Base-by-base conservation (phyloP, 1,140 invertebrate genomes). In the Acromyrmex heyeri region DNA sequence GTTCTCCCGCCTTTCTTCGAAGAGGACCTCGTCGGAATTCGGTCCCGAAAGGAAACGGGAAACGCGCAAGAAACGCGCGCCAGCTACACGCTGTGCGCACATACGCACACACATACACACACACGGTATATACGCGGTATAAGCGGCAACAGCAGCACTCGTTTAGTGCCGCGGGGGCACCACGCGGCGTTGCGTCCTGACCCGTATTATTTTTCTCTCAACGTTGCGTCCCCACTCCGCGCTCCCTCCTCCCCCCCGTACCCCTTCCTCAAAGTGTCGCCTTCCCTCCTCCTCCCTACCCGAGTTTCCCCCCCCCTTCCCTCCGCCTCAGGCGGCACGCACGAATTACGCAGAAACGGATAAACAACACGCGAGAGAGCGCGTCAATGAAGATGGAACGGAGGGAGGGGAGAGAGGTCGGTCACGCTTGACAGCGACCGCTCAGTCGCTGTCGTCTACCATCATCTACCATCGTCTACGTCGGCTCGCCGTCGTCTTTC, bases 341-440 rank as follows among this genome's bases (percentile, higher is more conserved):
- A 83, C 62, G 57, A 82, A 79, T 88, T 86, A 79, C 76, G 73
- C 78, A 75, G 59, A 90, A 76, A 59, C 77, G 53, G 65, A 86
- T 83, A 85, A 70, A 85, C 62, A 70, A 81, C 62, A 82, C 79
- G 73, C 73, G 85, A 55, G 72, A 91, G 87, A 89, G 73, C 85
- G 81, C 87, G 85, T 78, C 79, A 88, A 90, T 81, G 87, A 82
- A 76, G 57, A 87, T n/a, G 64, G 30, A 57, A 18, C 44, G 53
- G 59, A 7, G 34, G 61, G 59, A 65, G 79, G 62, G 34, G 50
- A 16, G 38, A 16, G 65, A 69, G 38, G 44, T 21, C 24, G 62
- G 55, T 27, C 34, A 18, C 53, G 78, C 53, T 82, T 82, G 72
- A 86, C 34, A 79, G 69, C 67, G 38, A 7, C 6, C 27, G 59